Evolutionary conservation across 1,140 invertebrate species (phyloP), one percentile per base, ranked within the genome.

Genomic region (Macrocentrus cingulum): DNA sequence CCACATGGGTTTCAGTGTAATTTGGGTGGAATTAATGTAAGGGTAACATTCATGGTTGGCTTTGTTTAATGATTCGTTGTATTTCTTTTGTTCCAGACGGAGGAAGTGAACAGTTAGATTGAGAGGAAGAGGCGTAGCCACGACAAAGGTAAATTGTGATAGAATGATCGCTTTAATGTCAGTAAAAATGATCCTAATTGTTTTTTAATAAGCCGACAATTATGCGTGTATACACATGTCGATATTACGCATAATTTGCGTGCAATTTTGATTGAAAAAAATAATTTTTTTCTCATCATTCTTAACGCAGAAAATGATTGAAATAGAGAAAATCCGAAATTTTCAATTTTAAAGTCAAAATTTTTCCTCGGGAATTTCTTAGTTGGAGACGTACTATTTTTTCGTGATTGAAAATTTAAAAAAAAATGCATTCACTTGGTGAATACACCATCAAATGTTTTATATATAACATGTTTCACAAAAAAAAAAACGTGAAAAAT

Each of bases 111-210:
- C 22, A 11, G 44, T 46, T 46, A 46, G 11, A 22, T 11, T 11
- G 18, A 46, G n/a, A 46, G 44, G 44, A 46, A 46, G 44, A 46
- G 44, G 44, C 44, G 44, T 46, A 46, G 20, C 22, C n/a, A 25
- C 19, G 20, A 22, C 44, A 46, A 46, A 46, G 44, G 44, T 46
- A 25, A 46, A n/a, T 46, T 46, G 42, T 46, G 44, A n/a, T 22
- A 25, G n/a, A 46, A 46, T 23, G 44, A 46, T 46, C 7, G 13
- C 22, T 25, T 46, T 46, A 46, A 46, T 46, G 44, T 22, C 9
- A n/a, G n/a, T 46, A 29, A 29, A 29, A 46, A 46, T 46, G 20
- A 25, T 7, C n/a, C 18, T 22, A 46, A 46, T 46, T 25, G 44
- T 23, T 46, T 22, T 46, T 46, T 46, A 46, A 46, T 46, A 29